Conservation (phyloP, 2,113 vertebrate genomes). For the Anguilla rostrata region DNA sequence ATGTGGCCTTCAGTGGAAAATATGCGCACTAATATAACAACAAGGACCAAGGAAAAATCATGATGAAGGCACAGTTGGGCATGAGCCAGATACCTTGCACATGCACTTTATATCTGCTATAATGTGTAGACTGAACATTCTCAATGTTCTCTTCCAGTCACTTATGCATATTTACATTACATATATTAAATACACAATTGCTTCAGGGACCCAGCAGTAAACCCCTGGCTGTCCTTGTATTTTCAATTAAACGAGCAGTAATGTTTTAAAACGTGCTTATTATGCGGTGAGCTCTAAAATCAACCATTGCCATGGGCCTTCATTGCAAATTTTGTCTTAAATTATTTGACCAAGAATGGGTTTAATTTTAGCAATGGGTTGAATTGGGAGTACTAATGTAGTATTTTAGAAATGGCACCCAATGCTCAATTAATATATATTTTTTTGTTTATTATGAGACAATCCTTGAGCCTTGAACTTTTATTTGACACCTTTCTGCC, state of each 20-base stretch:
- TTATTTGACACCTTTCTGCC: too few relatives aligned
- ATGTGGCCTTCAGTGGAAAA: not conserved
- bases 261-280: slow-evolving; percentile 10
- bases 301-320: not conserved
- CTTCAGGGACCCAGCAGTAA: not conserved
- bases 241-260: not conserved
- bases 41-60: not conserved
- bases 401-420: slow-evolving; percentile 24
- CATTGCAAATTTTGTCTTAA: not conserved
- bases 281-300: slow-evolving; percentile 8
- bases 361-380: not conserved
- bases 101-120: too few relatives aligned
- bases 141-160: too few relatives aligned
- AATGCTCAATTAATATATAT: not conserved
- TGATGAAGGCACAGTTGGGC: too few relatives aligned
- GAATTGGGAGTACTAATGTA: slow-evolving; percentile 6
- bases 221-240: not conserved
- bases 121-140: not conserved
- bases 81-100: too few relatives aligned
- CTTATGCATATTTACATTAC: not conserved
- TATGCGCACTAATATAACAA: too few relatives aligned
- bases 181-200: not conserved
- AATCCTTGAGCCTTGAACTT: too few relatives aligned
- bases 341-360: slow-evolving; percentile 20
- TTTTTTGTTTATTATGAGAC: slow-evolving; percentile 18